These are phyloP conservation scores for Strix aluco DNA, from an alignment of 2,113 vertebrate species.

Conservation along the genomic window DNA sequence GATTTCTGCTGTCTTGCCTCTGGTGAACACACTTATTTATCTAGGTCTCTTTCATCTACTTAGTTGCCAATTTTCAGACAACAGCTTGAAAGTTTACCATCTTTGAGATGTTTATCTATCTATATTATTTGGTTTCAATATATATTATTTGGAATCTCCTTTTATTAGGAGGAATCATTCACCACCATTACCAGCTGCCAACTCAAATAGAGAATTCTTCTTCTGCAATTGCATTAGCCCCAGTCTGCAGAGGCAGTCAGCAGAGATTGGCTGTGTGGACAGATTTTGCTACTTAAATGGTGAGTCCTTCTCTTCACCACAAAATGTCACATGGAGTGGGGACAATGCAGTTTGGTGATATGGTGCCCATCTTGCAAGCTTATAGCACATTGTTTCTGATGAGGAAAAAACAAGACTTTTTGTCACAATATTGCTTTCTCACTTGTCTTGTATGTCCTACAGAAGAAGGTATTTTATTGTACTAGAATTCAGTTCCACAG, in stretches of 20 bases:
- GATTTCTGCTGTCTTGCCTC: background rate
- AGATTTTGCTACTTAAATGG: background rate
- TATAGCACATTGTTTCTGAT: background rate
- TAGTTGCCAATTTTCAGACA: background rate
- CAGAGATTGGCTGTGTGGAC: background rate
- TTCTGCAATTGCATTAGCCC: background rate
- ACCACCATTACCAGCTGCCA: background rate
- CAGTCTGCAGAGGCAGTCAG: background rate
- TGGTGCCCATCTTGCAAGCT: background rate
- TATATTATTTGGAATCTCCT: background rate
- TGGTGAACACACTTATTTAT: background rate
- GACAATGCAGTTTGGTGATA: background rate
- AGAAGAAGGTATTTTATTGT: background rate
- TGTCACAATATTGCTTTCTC: background rate
- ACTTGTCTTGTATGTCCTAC: background rate
- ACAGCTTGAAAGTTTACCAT: background rate
- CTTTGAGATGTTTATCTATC: background rate
- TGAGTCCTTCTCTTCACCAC: background rate
- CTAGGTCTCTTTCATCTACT: background rate
- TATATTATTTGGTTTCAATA: background rate
- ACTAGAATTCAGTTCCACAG: background rate
- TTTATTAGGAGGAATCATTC: background rate
- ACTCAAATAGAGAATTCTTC: background rate
- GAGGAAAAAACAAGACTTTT: background rate
- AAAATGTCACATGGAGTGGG: background rate